These are phyloP conservation scores for Sapajus apella DNA, from an alignment of 2,113 vertebrate species.

Conservation along the genomic window DNA sequence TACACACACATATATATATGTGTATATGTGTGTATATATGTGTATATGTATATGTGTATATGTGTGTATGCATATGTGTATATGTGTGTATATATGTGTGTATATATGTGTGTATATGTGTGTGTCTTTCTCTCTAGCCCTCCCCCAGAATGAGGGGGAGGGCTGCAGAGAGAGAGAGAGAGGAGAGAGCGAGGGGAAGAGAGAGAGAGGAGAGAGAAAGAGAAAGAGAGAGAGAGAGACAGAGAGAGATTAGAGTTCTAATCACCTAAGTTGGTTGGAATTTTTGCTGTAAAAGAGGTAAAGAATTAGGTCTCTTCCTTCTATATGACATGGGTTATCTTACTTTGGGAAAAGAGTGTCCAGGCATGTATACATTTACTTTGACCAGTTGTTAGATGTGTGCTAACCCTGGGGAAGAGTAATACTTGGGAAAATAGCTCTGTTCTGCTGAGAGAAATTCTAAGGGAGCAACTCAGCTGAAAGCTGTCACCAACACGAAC, in stretches of 20 bases:
- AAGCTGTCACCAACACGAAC: neutral
- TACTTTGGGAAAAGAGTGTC: neutral
- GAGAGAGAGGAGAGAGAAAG: too few species aligned
- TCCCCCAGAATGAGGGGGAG: fast-evolving
- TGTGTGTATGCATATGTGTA: too few species aligned
- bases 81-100: too few species aligned
- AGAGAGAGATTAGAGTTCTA: neutral
- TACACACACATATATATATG: too few species aligned
- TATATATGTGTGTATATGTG: too few species aligned
- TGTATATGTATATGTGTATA: too few species aligned
- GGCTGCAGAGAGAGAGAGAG: neutral
- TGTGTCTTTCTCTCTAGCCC: too few species aligned
- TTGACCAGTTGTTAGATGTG: neutral
- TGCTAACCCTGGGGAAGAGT: neutral
- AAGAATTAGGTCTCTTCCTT: neutral
- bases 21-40: too few species aligned
- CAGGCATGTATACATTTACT: neutral
- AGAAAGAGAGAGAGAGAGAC: neutral
- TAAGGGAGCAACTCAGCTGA: neutral
- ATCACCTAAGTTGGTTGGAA: neutral
- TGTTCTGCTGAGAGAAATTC: neutral
- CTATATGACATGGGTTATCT: neutral
- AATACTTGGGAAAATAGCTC: neutral
- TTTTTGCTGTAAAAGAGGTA: neutral
- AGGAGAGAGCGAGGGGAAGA: neutral